Conservation (phyloP, 1,140 invertebrate species). For the Chrysopa pallens region DNA sequence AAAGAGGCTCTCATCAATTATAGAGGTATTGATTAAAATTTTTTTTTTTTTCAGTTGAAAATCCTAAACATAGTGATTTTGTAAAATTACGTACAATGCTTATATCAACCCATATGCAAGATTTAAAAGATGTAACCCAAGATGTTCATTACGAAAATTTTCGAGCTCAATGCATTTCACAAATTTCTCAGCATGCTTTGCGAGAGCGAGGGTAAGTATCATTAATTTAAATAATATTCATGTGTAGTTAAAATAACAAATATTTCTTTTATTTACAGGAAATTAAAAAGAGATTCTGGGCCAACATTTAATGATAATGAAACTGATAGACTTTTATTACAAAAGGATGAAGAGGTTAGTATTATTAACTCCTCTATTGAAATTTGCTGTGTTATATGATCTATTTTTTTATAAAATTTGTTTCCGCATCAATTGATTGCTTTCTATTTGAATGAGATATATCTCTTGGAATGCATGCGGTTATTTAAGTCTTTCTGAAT, state of each 20-base stretch:
- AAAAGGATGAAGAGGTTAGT: slow-evolving; percentile 83
- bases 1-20: too few relatives aligned
- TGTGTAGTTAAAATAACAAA: not conserved
- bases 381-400: too few relatives aligned
- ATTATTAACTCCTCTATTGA: not conserved
- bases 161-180: slow-evolving; percentile 74
- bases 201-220: slow-evolving; percentile 51
- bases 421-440: too few relatives aligned
- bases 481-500: too few relatives aligned
- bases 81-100: slow-evolving; percentile 91
- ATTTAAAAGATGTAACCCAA: slow-evolving; percentile 85
- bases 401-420: too few relatives aligned
- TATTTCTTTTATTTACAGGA: slow-evolving; percentile 1
- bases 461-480: too few relatives aligned
- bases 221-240: not conserved
- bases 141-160: slow-evolving; percentile 96
- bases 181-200: slow-evolving; percentile 71
- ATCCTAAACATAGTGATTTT: slow-evolving; percentile 94
- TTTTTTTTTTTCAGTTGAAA: slow-evolving; percentile 70
- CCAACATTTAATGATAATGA: slow-evolving; percentile 56
- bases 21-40: too few relatives aligned
- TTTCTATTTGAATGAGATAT: too few relatives aligned
- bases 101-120: slow-evolving; percentile 91
- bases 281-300: slow-evolving; percentile 45
- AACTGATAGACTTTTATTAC: slow-evolving; percentile 67